Evolutionary conservation across 2,888 invertebrate species (phyloP).

Genomic region (Chrysina gloriosa): DNA sequence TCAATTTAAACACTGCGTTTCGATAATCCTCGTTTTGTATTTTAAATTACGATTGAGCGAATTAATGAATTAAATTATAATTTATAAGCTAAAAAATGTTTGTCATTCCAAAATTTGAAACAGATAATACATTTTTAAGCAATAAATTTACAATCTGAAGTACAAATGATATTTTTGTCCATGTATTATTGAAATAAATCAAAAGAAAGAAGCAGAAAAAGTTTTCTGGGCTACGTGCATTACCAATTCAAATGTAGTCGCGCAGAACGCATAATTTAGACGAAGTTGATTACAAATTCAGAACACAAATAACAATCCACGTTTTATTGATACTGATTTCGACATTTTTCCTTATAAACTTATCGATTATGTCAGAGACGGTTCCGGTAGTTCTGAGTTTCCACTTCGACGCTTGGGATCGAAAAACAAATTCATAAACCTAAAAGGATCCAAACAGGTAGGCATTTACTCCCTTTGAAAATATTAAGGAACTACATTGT

Average conservation of each 20-base stretch:
- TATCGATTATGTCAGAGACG: conserved; percentile 25
- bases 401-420: not conserved
- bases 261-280: conserved; percentile 46
- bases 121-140: conserved; percentile 40
- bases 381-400: not conserved
- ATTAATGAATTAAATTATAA: conserved; percentile 31
- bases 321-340: conserved; percentile 31
- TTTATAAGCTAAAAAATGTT: conserved; percentile 30
- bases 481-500: too few species aligned
- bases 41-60: not conserved
- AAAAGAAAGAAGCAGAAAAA: conserved; percentile 33
- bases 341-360: conserved; percentile 27
- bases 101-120: conserved; percentile 25
- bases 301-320: conserved; percentile 37
- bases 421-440: conserved; percentile 12
- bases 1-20: not conserved
- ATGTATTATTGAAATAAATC: conserved; percentile 49
- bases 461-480: too few species aligned
- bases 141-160: conserved; percentile 46
- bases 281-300: conserved; percentile 34
- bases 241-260: conserved; percentile 50
- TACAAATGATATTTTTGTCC: conserved; percentile 45
- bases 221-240: conserved; percentile 46
- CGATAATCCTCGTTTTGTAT: not conserved
- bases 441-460: too few species aligned